Evolutionary conservation across 2,113 vertebrate species (phyloP).

Genomic region (Ramphastos sulfuratus): DNA sequence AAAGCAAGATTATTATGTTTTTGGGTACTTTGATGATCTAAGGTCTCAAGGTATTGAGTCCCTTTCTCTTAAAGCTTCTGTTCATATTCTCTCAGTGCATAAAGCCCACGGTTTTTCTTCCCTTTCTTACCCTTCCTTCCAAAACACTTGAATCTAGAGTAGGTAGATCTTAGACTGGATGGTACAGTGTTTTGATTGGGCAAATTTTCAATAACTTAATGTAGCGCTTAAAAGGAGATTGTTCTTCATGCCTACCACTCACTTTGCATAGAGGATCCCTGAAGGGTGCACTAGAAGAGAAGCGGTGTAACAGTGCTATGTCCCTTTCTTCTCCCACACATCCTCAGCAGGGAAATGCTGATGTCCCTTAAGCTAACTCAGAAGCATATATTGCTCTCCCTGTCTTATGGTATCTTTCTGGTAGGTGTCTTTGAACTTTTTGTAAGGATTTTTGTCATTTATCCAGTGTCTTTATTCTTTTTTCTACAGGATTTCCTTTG

Average conservation of each 20-base stretch:
- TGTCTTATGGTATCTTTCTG: background rate
- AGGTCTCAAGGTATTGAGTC: conserved; percentile 2
- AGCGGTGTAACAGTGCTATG: background rate
- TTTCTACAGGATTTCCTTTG: background rate
- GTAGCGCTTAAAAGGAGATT: background rate
- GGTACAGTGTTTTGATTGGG: background rate
- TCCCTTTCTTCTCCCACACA: background rate
- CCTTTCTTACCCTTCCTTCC: background rate
- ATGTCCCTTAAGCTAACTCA: background rate
- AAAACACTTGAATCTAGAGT: background rate
- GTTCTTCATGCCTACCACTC: background rate
- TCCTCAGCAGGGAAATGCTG: background rate
- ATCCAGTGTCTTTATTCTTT: background rate
- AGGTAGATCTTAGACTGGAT: background rate
- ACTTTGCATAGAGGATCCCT: background rate
- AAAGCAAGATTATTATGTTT: conserved; percentile 5
- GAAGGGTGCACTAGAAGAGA: background rate
- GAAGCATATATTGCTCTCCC: background rate
- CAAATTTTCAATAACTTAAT: background rate
- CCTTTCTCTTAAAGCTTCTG: background rate
- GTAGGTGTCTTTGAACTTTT: background rate
- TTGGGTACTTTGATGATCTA: conserved; percentile 37
- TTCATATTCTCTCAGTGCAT: background rate
- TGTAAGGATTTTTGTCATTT: background rate
- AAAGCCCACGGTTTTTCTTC: background rate